A percentile compares a stretch with the other conserved stretches of the same genome.
phyloP scores from a whole-genome alignment of 2,113 vertebrate species.

The human (Homo sapiens) region GRCh38 chr5:81068001-81068500 shows the following conservation, averaged over 20 bases:
- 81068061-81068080: conserved; percentile 92
- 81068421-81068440: not conserved
- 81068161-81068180: conserved; percentile 96
- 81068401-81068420: not conserved
- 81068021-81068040: conserved; percentile 87
- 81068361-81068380: not conserved
- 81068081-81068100: conserved; percentile 91
- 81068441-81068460: not conserved
- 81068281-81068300: not conserved
- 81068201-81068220: not conserved
- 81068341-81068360: not conserved
- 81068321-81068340: not conserved
- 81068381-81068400: not conserved
- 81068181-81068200: conserved; percentile 69
- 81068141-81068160: conserved; percentile 99
- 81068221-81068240: not conserved
- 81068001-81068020: conserved; percentile 46
- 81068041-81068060: conserved; percentile 89
- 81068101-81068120: conserved; percentile 89
- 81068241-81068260: not conserved
- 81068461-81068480: not conserved
- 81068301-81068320: not conserved
- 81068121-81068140: conserved; percentile 95
- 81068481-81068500: not conserved
- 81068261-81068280: not conserved